Percentiles rank a stretch among this genome's conserved stretches.
Conservation (phyloP, 1,140 invertebrate species). For the Brachionus plicatilis region DNA sequence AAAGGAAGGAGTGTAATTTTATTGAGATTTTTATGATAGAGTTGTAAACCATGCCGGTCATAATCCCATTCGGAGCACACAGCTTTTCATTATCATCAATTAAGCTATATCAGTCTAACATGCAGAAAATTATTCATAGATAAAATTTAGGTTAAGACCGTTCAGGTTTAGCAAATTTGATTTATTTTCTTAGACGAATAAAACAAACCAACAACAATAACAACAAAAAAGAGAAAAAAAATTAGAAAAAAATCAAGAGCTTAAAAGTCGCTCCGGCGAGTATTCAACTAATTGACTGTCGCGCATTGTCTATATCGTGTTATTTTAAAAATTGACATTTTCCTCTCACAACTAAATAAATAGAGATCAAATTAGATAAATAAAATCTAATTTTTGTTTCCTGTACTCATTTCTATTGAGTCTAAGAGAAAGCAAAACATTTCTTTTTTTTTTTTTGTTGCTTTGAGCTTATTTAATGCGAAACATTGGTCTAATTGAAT, state of each 20-base stretch:
- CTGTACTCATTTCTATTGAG: neutral
- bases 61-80: neutral
- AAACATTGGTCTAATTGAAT: neutral
- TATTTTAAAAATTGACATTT: neutral
- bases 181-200: neutral
- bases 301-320: neutral
- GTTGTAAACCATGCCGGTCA: neutral
- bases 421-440: neutral
- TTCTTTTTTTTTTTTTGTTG: too few relatives aligned
- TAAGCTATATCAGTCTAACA: neutral
- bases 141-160: constrained; percentile 21
- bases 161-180: constrained; percentile 27
- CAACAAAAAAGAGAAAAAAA: neutral
- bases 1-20: neutral
- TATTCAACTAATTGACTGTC: neutral
- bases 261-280: neutral
- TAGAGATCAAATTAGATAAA: neutral
- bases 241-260: neutral
- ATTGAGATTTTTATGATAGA: neutral
- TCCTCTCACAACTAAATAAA: neutral
- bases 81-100: neutral
- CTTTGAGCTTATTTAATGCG: neutral
- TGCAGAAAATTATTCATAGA: neutral
- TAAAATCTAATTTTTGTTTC: neutral
- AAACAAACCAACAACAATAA: neutral